A percentile compares a stretch with the other conserved stretches of the same genome.
Evolutionary conservation across 2,113 vertebrate genomes (phyloP).

Genomic region (Prunella fulvescens): DNA sequence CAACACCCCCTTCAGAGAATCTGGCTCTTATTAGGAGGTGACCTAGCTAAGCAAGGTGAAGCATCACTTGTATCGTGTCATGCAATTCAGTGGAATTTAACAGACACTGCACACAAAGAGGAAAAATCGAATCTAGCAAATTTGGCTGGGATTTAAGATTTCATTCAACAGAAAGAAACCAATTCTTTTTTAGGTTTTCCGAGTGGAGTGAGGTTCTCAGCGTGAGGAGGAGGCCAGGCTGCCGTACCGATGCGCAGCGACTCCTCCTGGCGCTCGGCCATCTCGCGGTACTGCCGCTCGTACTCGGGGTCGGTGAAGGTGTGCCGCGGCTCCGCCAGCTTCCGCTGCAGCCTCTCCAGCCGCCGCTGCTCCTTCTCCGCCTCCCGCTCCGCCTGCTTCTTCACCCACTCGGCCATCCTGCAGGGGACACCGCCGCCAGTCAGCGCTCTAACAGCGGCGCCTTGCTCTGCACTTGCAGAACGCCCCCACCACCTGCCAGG

Average conservation of each 20-base stretch:
- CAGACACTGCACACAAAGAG: background rate
- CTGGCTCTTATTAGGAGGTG: background rate
- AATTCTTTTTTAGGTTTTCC: background rate
- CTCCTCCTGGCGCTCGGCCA: slow-evolving; percentile 90
- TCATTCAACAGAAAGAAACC: background rate
- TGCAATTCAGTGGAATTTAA: background rate
- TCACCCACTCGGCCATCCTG: slow-evolving; percentile 97
- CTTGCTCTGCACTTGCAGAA: background rate
- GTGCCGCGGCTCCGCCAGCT: slow-evolving; percentile 85
- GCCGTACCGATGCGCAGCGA: slow-evolving; percentile 87
- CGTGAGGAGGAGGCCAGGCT: background rate
- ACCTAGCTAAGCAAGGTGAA: background rate
- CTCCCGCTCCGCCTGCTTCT: slow-evolving; percentile 90
- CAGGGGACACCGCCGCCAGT: background rate
- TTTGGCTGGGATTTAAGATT: background rate
- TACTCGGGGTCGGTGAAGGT: slow-evolving; percentile 80
- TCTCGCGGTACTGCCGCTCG: slow-evolving; percentile 88
- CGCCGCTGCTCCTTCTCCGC: slow-evolving; percentile 90
- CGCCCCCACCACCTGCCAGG: background rate
- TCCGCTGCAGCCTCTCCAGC: slow-evolving; percentile 86
- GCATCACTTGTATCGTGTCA: background rate
- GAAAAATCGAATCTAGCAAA: background rate
- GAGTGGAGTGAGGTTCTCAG: rapidly evolving
- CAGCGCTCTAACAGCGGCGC: background rate
- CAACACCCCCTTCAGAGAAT: background rate